Base-by-base conservation (phyloP, 2,888 invertebrate species). In the Cantharis rustica region DNA sequence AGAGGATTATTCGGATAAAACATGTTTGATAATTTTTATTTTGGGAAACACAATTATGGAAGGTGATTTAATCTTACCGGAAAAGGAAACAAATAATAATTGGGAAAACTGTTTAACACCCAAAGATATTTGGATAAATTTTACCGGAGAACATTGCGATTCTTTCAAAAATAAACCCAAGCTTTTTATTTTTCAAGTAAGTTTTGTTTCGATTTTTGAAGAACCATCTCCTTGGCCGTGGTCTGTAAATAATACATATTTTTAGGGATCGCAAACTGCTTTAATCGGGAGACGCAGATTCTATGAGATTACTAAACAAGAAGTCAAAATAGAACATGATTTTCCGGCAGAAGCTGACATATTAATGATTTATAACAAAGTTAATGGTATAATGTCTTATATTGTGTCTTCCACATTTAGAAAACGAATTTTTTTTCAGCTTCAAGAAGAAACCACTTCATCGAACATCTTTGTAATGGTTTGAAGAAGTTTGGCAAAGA, bases 121-220 rank as follows among this genome's bases (percentile, higher is more conserved):
- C 3, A 72, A 77, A 63, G 79, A 81, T 10, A 73, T 86, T 64
- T 87, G 86, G 86, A 80, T 76, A 11, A 76, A 77, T 26, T 87
- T 87, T 78, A 83, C 84, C 17, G 76, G 81, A 1, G 74, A 80
- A 13, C 80, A 83, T n/a, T 86, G 85, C 73, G 80, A 80, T 0
- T 75, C 79, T 17, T 75, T 87, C 73, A 85, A 82, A 69, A 81
- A 85, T 27, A 87, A 86, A 79, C 87, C 87, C 3, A 87, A 87
- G 83, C 83, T 87, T 68, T 87, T 87, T 74, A 82, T 87, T 23
- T 86, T 87, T 79, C 83, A 84, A 75, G 86, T 86, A 81, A 81
- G 61, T 69, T 31, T 15, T 3, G n/a, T n/a, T n/a, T n/a, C n/a
- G n/a, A n/a, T n/a, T n/a, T n/a, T n/a, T n/a, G n/a, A n/a, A n/a